Percentiles rank a stretch among this genome's conserved stretches.
phyloP scores from a whole-genome alignment of 2,888 invertebrate species.

The Glaucopsyche alexis region DNA sequence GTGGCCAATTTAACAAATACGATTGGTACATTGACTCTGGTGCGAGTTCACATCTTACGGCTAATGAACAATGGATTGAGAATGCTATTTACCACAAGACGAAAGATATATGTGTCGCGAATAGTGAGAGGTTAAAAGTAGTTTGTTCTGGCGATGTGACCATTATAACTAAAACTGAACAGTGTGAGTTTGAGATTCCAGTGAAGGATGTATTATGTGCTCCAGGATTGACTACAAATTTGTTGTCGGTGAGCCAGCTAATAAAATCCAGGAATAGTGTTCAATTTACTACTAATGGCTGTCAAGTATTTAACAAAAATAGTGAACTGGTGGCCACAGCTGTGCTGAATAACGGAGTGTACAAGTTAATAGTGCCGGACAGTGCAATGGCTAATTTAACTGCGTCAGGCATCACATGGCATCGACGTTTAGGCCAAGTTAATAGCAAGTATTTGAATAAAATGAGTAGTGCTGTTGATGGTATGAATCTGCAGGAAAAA shows the following conservation, averaged over 20 bases:
- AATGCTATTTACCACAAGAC: constrained; percentile 34
- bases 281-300: no score
- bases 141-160: constrained; percentile 34
- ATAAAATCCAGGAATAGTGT: constrained; percentile 39
- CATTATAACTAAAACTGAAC: constrained; percentile 23
- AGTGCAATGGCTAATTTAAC: no score
- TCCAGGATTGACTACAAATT: constrained; percentile 37
- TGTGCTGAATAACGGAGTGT: no score
- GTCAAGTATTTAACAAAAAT: no score
- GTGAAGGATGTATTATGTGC: constrained; percentile 37
- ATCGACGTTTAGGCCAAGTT: constrained; percentile 36
- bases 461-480: constrained; percentile 37
- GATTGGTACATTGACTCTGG: constrained; percentile 39
- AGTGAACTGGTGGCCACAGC: no score
- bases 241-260: constrained; percentile 38
- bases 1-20: background rate
- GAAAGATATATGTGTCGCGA: constrained; percentile 42
- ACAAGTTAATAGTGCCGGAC: no score
- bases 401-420: no score
- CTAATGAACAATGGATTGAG: constrained; percentile 36
- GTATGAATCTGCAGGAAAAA: constrained; percentile 31
- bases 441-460: constrained; percentile 35
- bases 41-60: constrained; percentile 40
- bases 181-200: constrained; percentile 30
- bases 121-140: constrained; percentile 39